Percentiles rank a stretch among this genome's conserved stretches.
These are phyloP conservation scores for Gonatopus flavifemur DNA, from an alignment of 1,140 invertebrate genomes.

Conservation along the genomic window DNA sequence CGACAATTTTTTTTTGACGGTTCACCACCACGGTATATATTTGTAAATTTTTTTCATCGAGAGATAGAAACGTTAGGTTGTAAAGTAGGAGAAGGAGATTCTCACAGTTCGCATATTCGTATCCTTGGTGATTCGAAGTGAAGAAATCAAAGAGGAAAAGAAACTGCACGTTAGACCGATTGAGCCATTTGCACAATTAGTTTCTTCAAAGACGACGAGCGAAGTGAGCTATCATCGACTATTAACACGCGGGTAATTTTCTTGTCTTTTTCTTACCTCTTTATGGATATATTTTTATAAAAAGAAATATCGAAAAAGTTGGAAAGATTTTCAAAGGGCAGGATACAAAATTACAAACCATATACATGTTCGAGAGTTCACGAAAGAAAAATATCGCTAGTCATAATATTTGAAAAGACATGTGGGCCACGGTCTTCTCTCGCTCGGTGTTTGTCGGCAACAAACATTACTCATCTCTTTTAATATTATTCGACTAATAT, in stretches of 20 bases:
- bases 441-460: background rate
- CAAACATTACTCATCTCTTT: no score
- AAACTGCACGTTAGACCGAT: no score
- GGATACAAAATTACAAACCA: background rate
- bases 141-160: no score
- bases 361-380: background rate
- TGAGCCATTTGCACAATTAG: background rate
- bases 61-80: no score
- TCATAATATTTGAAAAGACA: constrained; percentile 8
- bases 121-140: no score
- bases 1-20: no score
- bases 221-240: constrained; percentile 1
- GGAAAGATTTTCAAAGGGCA: background rate
- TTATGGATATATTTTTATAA: background rate
- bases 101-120: no score
- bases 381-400: no score
- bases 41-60: no score
- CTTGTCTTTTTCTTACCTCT: background rate
- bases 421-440: constrained; percentile 13
- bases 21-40: no score
- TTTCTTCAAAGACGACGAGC: background rate
- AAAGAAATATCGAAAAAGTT: background rate
- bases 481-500: no score
- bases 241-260: background rate
- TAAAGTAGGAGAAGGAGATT: no score